Percentiles rank a stretch among this genome's conserved stretches.
These are phyloP conservation scores for Callorhinus ursinus DNA, from an alignment of 2,113 vertebrate genomes.

Conservation along the genomic window DNA sequence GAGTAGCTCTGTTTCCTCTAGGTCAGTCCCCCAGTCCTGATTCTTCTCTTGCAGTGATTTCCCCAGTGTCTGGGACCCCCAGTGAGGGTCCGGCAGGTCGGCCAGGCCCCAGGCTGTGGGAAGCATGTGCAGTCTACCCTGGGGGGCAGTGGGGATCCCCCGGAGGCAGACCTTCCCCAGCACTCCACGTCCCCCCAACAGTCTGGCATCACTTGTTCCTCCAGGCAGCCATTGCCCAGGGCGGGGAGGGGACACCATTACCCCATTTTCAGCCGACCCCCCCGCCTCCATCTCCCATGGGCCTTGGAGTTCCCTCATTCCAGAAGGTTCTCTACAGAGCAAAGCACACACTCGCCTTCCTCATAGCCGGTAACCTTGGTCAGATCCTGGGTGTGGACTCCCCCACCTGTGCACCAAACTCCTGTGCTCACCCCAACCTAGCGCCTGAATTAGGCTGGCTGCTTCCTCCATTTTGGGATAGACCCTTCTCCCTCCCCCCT, in stretches of 20 bases:
- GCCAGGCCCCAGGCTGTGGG: no score
- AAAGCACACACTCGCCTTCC: background rate
- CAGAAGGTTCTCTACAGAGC: background rate
- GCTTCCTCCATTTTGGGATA: background rate
- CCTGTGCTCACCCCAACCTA: background rate
- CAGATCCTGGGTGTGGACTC: background rate
- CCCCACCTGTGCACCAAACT: background rate
- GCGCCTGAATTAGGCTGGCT: background rate
- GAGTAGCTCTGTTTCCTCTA: background rate
- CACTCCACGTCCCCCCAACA: no score
- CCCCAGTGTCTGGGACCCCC: accelerated
- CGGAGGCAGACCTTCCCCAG: background rate
- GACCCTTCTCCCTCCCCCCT: no score
- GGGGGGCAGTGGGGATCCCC: background rate
- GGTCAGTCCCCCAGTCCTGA: background rate
- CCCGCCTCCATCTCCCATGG: background rate
- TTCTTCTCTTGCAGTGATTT: background rate
- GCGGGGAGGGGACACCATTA: accelerated
- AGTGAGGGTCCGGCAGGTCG: background rate
- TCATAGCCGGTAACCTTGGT: background rate
- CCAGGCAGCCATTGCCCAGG: background rate
- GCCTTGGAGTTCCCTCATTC: no score
- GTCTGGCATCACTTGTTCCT: background rate
- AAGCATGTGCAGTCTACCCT: accelerated
- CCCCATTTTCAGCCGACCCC: background rate